These are phyloP conservation scores for Polymixis lichenea DNA, from an alignment of 2,888 invertebrate genomes.

Conservation along the genomic window DNA sequence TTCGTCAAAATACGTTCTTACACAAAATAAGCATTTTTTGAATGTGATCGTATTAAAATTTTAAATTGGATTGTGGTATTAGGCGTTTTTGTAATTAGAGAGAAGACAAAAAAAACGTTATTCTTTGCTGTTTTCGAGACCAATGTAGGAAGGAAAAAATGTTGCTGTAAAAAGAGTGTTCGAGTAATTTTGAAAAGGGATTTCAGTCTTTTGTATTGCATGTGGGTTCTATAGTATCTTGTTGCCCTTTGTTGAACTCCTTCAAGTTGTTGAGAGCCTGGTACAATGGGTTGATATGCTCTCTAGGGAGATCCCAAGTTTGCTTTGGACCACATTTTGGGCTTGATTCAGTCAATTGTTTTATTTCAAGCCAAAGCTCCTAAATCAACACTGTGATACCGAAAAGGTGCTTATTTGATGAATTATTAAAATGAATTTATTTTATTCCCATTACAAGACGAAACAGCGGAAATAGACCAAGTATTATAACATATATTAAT, in stretches of 20 bases:
- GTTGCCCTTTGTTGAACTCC: constrained; percentile 72
- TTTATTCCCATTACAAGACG: background rate
- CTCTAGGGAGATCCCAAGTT: constrained; percentile 50
- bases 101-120: background rate
- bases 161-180: too few species aligned
- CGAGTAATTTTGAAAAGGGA: constrained; percentile 74
- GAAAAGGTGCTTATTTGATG: constrained; percentile 8
- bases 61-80: constrained; percentile 23
- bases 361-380: constrained; percentile 28
- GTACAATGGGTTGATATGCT: constrained; percentile 65
- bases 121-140: constrained; percentile 1
- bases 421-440: background rate
- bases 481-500: too few species aligned
- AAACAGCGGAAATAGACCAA: background rate
- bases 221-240: constrained; percentile 60
- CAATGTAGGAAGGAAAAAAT: constrained; percentile 13
- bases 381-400: constrained; percentile 27
- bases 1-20: constrained; percentile 36
- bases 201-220: constrained; percentile 68
- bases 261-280: constrained; percentile 67
- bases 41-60: constrained; percentile 22
- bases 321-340: constrained; percentile 38
- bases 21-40: constrained; percentile 42
- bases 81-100: constrained; percentile 21
- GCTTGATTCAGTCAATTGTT: constrained; percentile 39